Evolutionary conservation across 2,797 vertebrate genomes (phyloP), one percentile per base, ranked within the genome.

Genomic region (Sus cebifrons): DNA sequence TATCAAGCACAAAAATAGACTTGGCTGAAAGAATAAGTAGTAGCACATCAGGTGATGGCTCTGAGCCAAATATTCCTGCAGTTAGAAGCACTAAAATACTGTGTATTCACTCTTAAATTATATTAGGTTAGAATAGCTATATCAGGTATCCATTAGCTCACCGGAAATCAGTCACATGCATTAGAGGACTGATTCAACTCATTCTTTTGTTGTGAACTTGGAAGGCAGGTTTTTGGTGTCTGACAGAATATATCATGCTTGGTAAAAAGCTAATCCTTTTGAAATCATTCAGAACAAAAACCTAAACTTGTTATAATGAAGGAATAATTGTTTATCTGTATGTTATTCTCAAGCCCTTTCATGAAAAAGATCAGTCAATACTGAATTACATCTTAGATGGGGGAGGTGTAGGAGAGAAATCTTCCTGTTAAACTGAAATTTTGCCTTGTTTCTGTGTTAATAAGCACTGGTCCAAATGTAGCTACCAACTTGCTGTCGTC

Each of bases 1-100:
- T 64, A 71, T 91, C 23, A 86, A 74, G 49, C 58, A 89, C 52
- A 89, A 64, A 97, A 95, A 95, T 97, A 96, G 84, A 95, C 60
- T 96, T 97, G 94, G 87, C 87, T 95, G 54, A 93, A 93, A 94
- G 79, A 93, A 25, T n/a, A 25, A 95, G 71, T 93, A 88, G 81
- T 58, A 95, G 40, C 62, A 18, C 18, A 90, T 94, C 77, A 85
- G 25, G 40, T 94, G 73, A 77, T 96, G 88, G 85, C 82, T 40
- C 58, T 88, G 67, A 83, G 92, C 91, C 97, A 96, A 86, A 27
- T 85, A 90, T 58, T 85, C 23, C 56, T 95, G 82, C 29, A 96
- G 90, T 82, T 49, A 89, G 70, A 95, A 82, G n/a, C 64, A 91
- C 94, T 93, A 88, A 86, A 94, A 78, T 36, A 77, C 60, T 89